Percentiles rank a stretch among this genome's conserved stretches.
Evolutionary conservation across 2,113 vertebrate genomes (phyloP).

Genomic region (Nestor notabilis): DNA sequence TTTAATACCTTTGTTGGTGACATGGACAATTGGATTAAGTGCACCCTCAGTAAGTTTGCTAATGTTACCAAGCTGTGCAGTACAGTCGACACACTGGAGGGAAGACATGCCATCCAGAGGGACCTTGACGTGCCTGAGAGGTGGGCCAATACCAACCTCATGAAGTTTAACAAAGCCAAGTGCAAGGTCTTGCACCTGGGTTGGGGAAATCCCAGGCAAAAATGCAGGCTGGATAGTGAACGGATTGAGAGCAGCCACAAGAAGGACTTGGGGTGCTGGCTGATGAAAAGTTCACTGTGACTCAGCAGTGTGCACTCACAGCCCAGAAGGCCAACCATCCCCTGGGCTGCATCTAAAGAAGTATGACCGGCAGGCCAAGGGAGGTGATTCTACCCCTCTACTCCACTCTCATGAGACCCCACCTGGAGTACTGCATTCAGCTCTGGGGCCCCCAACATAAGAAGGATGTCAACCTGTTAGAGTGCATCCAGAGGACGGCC

Average conservation of each 20-base stretch:
- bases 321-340: neutral
- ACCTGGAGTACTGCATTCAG: neutral
- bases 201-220: neutral
- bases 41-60: neutral
- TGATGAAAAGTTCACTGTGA: neutral
- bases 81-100: neutral
- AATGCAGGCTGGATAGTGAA: neutral
- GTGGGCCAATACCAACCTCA: neutral
- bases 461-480: neutral
- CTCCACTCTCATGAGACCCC: neutral
- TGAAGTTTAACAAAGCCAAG: neutral
- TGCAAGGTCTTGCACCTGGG: neutral
- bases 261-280: neutral
- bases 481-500: neutral
- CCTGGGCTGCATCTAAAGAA: neutral
- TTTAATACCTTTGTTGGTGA: neutral
- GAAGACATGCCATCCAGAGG: neutral
- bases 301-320: neutral
- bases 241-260: neutral
- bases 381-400: too few relatives aligned
- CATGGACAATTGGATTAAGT: neutral
- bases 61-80: neutral
- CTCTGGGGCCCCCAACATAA: neutral
- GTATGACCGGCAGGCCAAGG: neutral
- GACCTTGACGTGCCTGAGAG: neutral